A percentile compares a stretch with the other conserved stretches of the same genome.
Conservation (phyloP, 2,888 invertebrate genomes). For the Mamestra brassicae region DNA sequence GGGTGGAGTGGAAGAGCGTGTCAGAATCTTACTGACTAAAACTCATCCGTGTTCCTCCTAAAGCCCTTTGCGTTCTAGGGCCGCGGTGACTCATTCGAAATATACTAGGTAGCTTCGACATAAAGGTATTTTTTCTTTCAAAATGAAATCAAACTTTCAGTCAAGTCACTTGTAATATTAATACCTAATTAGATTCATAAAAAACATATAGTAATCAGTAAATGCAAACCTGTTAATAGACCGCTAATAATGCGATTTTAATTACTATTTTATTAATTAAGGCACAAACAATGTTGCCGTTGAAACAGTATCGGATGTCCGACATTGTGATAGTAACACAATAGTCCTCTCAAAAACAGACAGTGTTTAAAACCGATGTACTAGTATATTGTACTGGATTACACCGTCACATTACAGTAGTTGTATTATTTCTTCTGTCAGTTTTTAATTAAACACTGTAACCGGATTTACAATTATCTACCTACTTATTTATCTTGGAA, state of each 20-base stretch:
- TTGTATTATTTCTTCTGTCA: not conserved
- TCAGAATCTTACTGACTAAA: too few species aligned
- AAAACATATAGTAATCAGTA: not conserved
- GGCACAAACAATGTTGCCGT: constrained; percentile 27
- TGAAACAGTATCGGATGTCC: constrained; percentile 14
- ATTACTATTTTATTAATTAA: constrained; percentile 37
- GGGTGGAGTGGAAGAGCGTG: too few species aligned
- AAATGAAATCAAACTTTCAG: too few species aligned
- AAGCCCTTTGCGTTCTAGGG: too few species aligned
- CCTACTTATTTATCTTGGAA: too few species aligned
- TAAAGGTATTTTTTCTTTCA: too few species aligned
- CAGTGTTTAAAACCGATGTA: constrained; percentile 11
- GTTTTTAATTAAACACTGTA: not conserved
- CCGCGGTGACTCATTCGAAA: too few species aligned
- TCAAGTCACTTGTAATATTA: too few species aligned
- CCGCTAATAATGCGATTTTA: constrained; percentile 9
- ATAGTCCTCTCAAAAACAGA: constrained; percentile 32
- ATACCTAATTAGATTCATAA: not conserved
- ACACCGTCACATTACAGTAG: not conserved
- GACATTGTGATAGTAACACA: constrained; percentile 9
- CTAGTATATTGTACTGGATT: not conserved
- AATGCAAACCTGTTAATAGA: not conserved
- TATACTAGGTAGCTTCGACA: too few species aligned
- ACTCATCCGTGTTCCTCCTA: too few species aligned
- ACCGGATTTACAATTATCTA: not conserved